Percentiles rank a stretch among this genome's conserved stretches.
Conservation (phyloP, 2,888 invertebrate genomes). For the Himalopsyche japonica region DNA sequence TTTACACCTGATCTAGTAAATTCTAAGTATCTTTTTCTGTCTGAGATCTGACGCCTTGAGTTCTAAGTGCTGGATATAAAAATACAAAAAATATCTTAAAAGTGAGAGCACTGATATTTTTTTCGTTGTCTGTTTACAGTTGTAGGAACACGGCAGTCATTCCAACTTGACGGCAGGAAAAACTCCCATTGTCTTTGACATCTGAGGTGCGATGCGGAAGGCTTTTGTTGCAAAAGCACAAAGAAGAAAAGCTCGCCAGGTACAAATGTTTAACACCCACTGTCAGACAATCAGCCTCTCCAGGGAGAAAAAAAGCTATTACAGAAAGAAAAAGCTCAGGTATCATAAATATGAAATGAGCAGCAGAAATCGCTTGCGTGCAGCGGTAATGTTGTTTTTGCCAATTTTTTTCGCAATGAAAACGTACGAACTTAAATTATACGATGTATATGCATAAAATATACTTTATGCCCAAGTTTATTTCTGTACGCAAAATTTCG, state of each 20-base stretch:
- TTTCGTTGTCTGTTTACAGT: neutral
- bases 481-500: neutral
- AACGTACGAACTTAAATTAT: neutral
- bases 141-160: slow-evolving; percentile 22
- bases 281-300: slow-evolving; percentile 25
- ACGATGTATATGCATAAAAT: neutral
- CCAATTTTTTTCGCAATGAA: neutral
- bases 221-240: slow-evolving; percentile 26
- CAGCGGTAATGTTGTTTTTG: neutral
- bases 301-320: slow-evolving; percentile 5
- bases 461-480: neutral
- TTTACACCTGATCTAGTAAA: too few species aligned
- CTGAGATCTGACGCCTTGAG: too few species aligned
- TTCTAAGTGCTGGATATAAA: neutral
- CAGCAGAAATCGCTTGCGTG: neutral
- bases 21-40: too few species aligned
- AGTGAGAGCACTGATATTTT: neutral
- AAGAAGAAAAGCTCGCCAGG: slow-evolving; percentile 10
- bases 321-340: neutral
- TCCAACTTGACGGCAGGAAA: slow-evolving; percentile 27
- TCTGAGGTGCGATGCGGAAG: slow-evolving; percentile 37
- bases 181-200: slow-evolving; percentile 34
- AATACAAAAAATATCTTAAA: neutral
- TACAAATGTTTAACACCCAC: neutral
- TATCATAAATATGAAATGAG: neutral